A percentile compares a stretch with the other conserved stretches of the same genome.
Evolutionary conservation across 53 echinoderm and acorn worm genomes (phyloP).

Genomic region (Arbacia lixula): DNA sequence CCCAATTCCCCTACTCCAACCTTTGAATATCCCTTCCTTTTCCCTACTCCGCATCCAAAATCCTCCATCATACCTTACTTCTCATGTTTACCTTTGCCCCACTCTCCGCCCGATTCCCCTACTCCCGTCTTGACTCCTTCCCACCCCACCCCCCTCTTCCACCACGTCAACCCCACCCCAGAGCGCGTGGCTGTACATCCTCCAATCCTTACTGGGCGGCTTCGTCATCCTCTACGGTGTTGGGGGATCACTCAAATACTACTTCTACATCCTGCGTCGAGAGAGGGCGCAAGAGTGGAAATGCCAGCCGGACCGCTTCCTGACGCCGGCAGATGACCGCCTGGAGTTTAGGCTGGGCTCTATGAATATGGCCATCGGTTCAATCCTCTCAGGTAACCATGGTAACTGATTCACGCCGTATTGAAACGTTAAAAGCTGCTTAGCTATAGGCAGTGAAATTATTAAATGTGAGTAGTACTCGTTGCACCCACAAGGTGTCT

Average conservation of each 20-base stretch:
- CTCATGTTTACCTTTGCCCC: no score
- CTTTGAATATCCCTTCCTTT: not conserved
- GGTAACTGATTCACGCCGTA: no score
- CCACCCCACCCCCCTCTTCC: no score
- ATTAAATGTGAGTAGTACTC: no score
- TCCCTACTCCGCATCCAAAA: not conserved
- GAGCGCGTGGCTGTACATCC: slow-evolving; percentile 24
- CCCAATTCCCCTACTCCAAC: no score
- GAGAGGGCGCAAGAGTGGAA: slow-evolving; percentile 44
- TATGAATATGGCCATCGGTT: slow-evolving; percentile 50
- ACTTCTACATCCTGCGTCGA: slow-evolving; percentile 44
- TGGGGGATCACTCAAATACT: slow-evolving; percentile 22
- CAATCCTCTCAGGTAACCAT: slow-evolving; percentile 35
- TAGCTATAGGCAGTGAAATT: no score
- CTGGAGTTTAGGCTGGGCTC: slow-evolving; percentile 38
- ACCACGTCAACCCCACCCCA: not conserved
- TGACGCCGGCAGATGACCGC: slow-evolving; percentile 31
- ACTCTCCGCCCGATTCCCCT: no score
- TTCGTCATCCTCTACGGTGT: slow-evolving; percentile 41
- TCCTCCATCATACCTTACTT: not conserved
- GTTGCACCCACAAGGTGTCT: no score
- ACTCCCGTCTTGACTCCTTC: no score
- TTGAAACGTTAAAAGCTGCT: no score
- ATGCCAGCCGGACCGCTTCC: slow-evolving; percentile 49
- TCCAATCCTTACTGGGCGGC: slow-evolving; percentile 9